Evolutionary conservation across 2,888 invertebrate species (phyloP).

Genomic region (Herminia tarsipennalis): DNA sequence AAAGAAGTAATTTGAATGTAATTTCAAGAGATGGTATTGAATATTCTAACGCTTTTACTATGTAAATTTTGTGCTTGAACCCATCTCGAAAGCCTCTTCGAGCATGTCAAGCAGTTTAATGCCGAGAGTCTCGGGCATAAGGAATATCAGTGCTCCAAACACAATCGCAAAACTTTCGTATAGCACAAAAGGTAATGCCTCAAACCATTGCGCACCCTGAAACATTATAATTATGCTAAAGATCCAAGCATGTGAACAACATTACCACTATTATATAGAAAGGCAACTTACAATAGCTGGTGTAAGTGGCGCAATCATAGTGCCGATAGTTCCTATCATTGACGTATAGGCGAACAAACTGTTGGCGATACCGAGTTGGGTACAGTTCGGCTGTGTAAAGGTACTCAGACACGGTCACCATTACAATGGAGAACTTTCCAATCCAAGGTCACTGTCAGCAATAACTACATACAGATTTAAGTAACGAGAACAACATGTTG

Average conservation of each 20-base stretch:
- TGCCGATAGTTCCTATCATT: constrained; percentile 87
- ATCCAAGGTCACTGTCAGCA: constrained; percentile 79
- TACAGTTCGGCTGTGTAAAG: constrained; percentile 87
- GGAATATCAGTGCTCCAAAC: background rate
- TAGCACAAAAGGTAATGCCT: constrained; percentile 1
- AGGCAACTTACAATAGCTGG: constrained; percentile 85
- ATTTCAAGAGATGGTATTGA: too few species aligned
- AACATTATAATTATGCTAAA: background rate
- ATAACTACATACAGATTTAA: constrained; percentile 51
- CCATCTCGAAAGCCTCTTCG: constrained; percentile 13
- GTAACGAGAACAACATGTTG: too few species aligned
- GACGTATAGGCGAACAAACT: constrained; percentile 86
- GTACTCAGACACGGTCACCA: constrained; percentile 84
- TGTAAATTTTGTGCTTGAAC: background rate
- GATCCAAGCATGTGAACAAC: background rate
- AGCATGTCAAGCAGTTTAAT: background rate
- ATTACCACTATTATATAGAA: constrained; percentile 86
- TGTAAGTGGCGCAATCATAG: constrained; percentile 86
- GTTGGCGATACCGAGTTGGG: constrained; percentile 85
- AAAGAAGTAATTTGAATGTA: too few species aligned
- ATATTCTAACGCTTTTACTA: background rate
- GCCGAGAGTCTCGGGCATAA: background rate
- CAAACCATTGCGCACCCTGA: constrained; percentile 3
- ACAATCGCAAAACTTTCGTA: background rate
- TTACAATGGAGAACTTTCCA: constrained; percentile 86